These are phyloP conservation scores for Glomeris marginata DNA, from an alignment of 2,888 invertebrate species.

Conservation along the genomic window DNA sequence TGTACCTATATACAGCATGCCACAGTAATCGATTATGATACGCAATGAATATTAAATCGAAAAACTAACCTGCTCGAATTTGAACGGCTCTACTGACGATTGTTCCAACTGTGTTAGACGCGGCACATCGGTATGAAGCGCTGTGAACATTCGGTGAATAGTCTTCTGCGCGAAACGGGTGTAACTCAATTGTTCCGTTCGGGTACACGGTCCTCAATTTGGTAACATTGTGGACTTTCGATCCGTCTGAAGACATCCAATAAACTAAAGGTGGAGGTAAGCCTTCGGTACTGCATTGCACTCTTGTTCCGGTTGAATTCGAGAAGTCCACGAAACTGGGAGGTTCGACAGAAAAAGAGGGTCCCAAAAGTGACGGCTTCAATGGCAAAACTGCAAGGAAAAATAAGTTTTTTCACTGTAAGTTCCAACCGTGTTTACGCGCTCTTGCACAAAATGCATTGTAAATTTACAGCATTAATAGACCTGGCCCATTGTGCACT, in stretches of 20 bases:
- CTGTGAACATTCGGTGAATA: slow-evolving; percentile 8
- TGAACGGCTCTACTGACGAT: slow-evolving; percentile 9
- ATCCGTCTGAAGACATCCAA: slow-evolving; percentile 7
- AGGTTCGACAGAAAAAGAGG: slow-evolving; percentile 7
- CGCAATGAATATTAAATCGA: too few species aligned
- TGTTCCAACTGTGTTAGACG: slow-evolving; percentile 5
- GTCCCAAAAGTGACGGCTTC: slow-evolving; percentile 9
- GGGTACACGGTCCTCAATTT: slow-evolving; percentile 6
- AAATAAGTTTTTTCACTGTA: not conserved
- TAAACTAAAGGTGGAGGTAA: slow-evolving; percentile 1
- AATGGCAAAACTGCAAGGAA: slow-evolving; percentile 5
- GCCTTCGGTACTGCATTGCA: slow-evolving; percentile 3
- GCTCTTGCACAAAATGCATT: too few species aligned
- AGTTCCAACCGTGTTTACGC: too few species aligned
- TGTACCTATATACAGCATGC: too few species aligned
- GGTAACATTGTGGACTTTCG: slow-evolving; percentile 3
- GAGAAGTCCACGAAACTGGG: slow-evolving; percentile 9
- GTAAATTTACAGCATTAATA: too few species aligned
- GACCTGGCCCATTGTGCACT: too few species aligned
- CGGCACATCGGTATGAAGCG: slow-evolving; percentile 7
- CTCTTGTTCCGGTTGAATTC: slow-evolving; percentile 6
- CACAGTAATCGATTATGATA: too few species aligned
- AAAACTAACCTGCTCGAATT: slow-evolving; percentile 9
- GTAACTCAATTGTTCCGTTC: slow-evolving; percentile 8
- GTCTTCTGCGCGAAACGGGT: slow-evolving; percentile 11